Evolutionary conservation across 2,888 invertebrate species (phyloP).

Genomic region (Coelopa pilipes): DNA sequence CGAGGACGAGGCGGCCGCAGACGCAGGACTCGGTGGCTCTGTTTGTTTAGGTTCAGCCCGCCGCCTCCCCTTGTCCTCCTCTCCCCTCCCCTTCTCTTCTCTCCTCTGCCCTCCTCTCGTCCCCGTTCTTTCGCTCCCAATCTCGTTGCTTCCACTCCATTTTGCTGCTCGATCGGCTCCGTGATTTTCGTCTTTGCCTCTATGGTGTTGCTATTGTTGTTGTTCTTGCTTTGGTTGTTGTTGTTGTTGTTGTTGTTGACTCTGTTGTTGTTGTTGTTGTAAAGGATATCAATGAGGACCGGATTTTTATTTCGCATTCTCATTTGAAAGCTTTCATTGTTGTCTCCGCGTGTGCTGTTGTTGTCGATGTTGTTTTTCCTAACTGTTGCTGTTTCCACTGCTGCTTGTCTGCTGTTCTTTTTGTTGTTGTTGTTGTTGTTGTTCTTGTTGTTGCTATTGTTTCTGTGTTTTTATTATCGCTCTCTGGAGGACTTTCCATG

Average conservation of each 20-base stretch:
- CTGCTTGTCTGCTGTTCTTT: background rate
- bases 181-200: background rate
- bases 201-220: background rate
- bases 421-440: background rate
- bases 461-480: background rate
- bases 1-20: too few relatives aligned
- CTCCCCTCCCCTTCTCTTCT: too few relatives aligned
- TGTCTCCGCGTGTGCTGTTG: too few relatives aligned
- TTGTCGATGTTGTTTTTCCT: too few relatives aligned
- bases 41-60: conserved; percentile 4
- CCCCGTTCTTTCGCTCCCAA: too few relatives aligned
- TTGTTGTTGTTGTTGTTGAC: background rate
- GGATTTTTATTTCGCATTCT: background rate
- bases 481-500: background rate
- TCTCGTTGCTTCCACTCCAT: too few relatives aligned
- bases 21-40: background rate
- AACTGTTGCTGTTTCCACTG: background rate
- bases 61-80: background rate
- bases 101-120: too few relatives aligned
- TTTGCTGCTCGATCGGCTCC: too few relatives aligned
- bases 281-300: conserved; percentile 18
- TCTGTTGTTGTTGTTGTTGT: background rate
- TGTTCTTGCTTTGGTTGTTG: background rate
- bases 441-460: background rate
- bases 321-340: too few relatives aligned